phyloP scores from a whole-genome alignment of 2,797 vertebrate genomes.

The Stomatorhinus walkeri region DNA sequence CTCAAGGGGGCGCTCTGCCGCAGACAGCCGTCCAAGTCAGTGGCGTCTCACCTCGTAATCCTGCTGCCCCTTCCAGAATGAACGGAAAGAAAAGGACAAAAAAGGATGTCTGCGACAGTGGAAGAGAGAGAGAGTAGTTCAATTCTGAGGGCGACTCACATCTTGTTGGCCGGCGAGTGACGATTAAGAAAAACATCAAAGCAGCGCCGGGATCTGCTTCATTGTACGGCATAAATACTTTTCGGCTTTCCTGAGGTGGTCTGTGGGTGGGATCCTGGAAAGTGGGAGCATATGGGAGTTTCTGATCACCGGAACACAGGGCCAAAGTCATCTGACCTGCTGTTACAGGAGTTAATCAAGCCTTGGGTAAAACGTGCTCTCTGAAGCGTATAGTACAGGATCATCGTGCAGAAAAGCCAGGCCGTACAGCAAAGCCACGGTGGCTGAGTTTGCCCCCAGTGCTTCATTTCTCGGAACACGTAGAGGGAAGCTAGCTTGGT shows the following conservation, averaged over 20 bases:
- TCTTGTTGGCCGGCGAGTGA: neutral
- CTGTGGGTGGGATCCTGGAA: neutral
- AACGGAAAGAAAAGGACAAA: neutral
- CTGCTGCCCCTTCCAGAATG: neutral
- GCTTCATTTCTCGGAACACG: neutral
- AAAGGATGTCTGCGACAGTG: neutral
- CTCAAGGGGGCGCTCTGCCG: neutral
- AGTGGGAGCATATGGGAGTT: neutral
- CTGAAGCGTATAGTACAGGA: neutral
- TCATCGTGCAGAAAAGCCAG: neutral
- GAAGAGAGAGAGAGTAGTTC: neutral
- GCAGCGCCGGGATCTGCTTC: neutral
- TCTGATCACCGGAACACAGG: neutral
- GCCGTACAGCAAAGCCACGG: neutral
- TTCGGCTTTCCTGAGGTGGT: neutral
- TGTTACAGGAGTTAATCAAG: neutral
- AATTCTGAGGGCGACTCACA: neutral
- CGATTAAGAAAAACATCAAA: constrained; percentile 7
- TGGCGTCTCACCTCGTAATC: neutral
- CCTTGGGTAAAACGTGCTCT: neutral
- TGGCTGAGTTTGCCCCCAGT: neutral
- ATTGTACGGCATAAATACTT: neutral
- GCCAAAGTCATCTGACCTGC: neutral
- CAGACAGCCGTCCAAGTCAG: neutral
- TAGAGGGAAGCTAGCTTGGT: neutral